Conservation (phyloP, 2,113 vertebrate species). For the Lipophrys pholis region DNA sequence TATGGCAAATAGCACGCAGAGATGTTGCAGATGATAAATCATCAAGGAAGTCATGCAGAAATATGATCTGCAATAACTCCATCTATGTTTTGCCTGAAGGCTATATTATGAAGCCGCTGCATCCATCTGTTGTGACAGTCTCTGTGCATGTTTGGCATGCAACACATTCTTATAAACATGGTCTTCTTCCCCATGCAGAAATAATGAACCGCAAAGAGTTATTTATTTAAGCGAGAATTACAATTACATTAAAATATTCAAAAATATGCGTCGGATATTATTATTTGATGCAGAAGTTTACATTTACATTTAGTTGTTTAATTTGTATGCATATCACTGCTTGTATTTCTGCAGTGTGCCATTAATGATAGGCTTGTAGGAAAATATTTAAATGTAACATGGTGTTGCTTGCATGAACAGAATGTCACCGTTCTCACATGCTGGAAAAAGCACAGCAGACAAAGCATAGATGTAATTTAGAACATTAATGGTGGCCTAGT, state of each 20-base stretch:
- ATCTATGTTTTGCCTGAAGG: slow-evolving; percentile 36
- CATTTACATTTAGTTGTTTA: background rate
- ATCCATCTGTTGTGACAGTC: slow-evolving; percentile 23
- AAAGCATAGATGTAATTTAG: too few relatives aligned
- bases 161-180: slow-evolving; percentile 9
- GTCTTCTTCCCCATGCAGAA: slow-evolving; percentile 4
- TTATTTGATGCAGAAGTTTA: background rate
- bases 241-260: slow-evolving; percentile 21
- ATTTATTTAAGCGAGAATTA: background rate
- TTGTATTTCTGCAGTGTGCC: background rate
- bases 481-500: too few relatives aligned
- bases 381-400: background rate
- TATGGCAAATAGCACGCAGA: background rate
- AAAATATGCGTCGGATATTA: background rate
- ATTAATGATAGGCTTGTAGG: background rate
- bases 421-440: too few relatives aligned
- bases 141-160: slow-evolving; percentile 30
- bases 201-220: slow-evolving; percentile 1
- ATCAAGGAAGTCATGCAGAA: slow-evolving; percentile 41
- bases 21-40: slow-evolving; percentile 10
- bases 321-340: background rate
- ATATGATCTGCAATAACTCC: slow-evolving; percentile 27
- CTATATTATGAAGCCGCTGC: slow-evolving; percentile 15
- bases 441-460: too few relatives aligned
- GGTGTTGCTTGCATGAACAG: too few relatives aligned